Base-by-base conservation (phyloP, 2,113 vertebrate species). In the Kryptolebias marmoratus region DNA sequence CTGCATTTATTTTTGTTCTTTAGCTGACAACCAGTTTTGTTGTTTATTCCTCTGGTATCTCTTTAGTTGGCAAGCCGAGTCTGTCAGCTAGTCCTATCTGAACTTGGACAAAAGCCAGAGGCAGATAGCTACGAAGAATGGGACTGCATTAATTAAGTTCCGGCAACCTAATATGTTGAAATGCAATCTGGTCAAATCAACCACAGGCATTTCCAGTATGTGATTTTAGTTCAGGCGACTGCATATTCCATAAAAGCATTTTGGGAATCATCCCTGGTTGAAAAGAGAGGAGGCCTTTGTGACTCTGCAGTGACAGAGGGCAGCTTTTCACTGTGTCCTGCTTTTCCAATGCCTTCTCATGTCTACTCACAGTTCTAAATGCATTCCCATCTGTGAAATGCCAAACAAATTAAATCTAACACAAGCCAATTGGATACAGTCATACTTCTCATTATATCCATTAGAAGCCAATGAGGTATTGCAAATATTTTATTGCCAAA, bases 371-470 rank as follows among this genome's bases (percentile, higher is more conserved):
- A 82, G 80, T 81, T 89, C 84, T 87, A 82, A 93, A 91, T 91
- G 87, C 86, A 90, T 91, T 91, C 83, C 84, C 90, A 81, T 89
- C 90, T 91, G 88, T 91, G 88, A 93, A 92, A 90, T 93, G 78
- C 88, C 90, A 92, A 91, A 92, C 90, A 94, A 93, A 94, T 94
- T 91, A 91, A 92, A 91, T 89, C 80, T 92, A 92, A 93, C 89
- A 71, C 86, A 84, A 73, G 77, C 70, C 83, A 73, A 93, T 93
- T 92, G 87, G 90, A 93, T 83, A 84, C 89, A 90, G 91, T 91
- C 87, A 88, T 90, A 89, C 79, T 89, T 68, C 89, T 93, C 90
- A 90, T 93, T 92, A 93, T 84, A 83, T 84, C 87, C 85, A 92
- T 93, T 90, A 92, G 91, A 88, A 91, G 79, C 82, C 91, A 93